Evolutionary conservation across 2,113 vertebrate species (phyloP), one percentile per base, ranked within the genome.

Genomic region (Speoplatyrhinus poulsoni): DNA sequence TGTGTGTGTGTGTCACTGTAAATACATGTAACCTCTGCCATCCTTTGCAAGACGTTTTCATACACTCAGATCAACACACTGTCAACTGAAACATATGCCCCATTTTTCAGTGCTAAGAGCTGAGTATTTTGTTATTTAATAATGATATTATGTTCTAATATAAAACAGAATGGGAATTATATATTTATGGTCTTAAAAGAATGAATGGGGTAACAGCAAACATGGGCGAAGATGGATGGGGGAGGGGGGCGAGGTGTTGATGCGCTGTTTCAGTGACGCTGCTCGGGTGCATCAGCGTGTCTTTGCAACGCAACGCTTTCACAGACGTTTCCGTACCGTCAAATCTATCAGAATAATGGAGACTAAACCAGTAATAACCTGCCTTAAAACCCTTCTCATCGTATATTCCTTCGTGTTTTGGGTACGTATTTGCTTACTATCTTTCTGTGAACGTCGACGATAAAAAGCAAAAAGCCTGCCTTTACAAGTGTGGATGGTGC

Each of bases 311-410:
- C 84, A 73, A 69, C 82, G 65, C 26, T 59, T 65, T 62, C 67
- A 59, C 60, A 73, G 69, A 65, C 80, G 65, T 19, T 66, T 65
- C n/a, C 54, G 54, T 56, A 3, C 13, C 49, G 11, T 15, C 36
- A 41, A 41, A 3, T 5, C 49, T 61, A 67, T 12, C 92, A 92
- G 94, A 96, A 41, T 90, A 91, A 98, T 98, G 96, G 96, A 98
- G 94, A 98, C 96, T 90, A 98, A 98, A 95, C 96, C 96, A 90
- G 96, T 98, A 87, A 98, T 98, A 95, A 98, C 96, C 94, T 98
- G 96, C 93, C 96, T 98, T 68, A 98, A 98, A 92, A 98, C 95
- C 76, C 95, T 98, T 56, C 96, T 98, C 75, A 95, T 98, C 92
- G 95, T 98, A 75, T 98, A 98, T 85, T 98, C 96, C 90, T 98